Base-by-base conservation (phyloP, 2,113 vertebrate genomes). In the Nerophis ophidion region DNA sequence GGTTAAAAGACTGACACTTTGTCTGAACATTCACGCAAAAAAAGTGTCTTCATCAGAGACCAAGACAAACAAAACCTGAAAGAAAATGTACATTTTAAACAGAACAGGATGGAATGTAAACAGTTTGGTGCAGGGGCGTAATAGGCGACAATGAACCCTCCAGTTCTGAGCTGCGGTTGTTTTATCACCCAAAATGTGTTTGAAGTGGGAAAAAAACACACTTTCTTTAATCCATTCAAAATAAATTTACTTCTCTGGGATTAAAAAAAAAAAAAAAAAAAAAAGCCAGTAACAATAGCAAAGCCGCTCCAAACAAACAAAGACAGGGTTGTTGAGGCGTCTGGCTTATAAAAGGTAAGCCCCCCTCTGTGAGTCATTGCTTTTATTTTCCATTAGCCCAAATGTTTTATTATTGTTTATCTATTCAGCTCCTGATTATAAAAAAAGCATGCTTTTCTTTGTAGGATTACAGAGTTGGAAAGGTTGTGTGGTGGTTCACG, bases 161-260 rank as follows among this genome's bases (percentile, higher is more conserved):
- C 60, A 57, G 55, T 60, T 71, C 72, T 74, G 71, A 75, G 82
- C 74, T 52, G 75, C 72, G 79, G 74, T 78, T 44, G 55, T 81
- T 83, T 89, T 85, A 89, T 87, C 87, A 68, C 59, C 66, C 45
- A 36, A 65, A 70, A 61, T 76, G 73, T 86, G 86, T 89, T 89
- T 88, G 87, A 88, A 86, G 86, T 88, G 70, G 56, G 72, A 68
- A 88, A 84, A 44, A 26, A 26, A 2, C 80, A 40, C 58, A 14
- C 57, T 74, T 80, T 85, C 82, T 85, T 89, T 89, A 90, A 90
- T 91, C 88, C 88, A 50, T 82, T 86, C 70, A 74, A 81, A n/a
- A 87, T 84, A 84, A 65, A 15, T 89, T 84, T 85, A 81, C 86
- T 84, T 86, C 75, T 53, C 60, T 59, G 2, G 84, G 86, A 89